Evolutionary conservation across 2,113 vertebrate species (phyloP), one percentile per base, ranked within the genome.

Genomic region (Brachypteracias leptosomus): DNA sequence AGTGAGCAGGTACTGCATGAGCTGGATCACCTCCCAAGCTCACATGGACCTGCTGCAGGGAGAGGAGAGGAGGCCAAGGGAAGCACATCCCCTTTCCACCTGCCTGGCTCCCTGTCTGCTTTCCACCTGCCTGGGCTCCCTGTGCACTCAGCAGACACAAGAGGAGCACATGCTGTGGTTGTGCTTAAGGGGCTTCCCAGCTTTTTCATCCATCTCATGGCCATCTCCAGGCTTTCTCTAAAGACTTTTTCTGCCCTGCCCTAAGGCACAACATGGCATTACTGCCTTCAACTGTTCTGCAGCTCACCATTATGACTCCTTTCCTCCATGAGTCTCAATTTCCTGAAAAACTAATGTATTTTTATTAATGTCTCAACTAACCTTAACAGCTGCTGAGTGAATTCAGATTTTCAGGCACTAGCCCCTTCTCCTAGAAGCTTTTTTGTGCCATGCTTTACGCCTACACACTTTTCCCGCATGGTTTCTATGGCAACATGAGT

Each of bases 401-500:
- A 79, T 93, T 94, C 51, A 46, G 21, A 57, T 62, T 79, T 90
- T 62, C 58, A 91, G 46, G 67, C 35, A 16, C n/a, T 42, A 73
- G 33, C 13, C 62, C 36, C 70, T 88, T 93, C 75, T 92, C 87
- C 26, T 66, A 59, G 47, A 84, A 86, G 79, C 63, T 54, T 80
- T 80, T 72, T 22, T 61, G 70, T 67, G 33, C 76, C 38, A 4
- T 17, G 54, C 44, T 94, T 85, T 73, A 91, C 95, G 93, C 95
- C 97, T 91, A 92, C 96, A 82, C 78, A 42, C 35, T 90, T 95
- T 93, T 83, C 38, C 74, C 90, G 62, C 59, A 59, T 2, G 6
- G 96, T 97, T 96, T 85, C 97, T 95, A 97, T 94, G 87, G 93
- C 89, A 97, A 97, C 95, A 18, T 24, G 31, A 71, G 13, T 66